phyloP scores from a whole-genome alignment of 2,888 invertebrate genomes.

The Lasioglossum zephyrum region DNA sequence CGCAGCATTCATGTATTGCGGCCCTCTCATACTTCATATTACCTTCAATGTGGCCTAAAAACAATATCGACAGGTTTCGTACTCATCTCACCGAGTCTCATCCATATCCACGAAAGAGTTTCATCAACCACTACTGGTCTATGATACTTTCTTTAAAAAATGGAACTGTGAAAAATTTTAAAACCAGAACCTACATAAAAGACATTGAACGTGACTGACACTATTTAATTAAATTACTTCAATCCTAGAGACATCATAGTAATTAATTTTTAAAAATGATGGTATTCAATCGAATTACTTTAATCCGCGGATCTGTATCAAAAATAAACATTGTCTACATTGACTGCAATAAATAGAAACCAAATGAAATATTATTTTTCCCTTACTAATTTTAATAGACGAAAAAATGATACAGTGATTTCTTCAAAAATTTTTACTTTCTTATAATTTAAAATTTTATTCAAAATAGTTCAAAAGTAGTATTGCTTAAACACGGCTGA shows the following conservation, averaged over 20 bases:
- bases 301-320: no score
- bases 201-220: neutral
- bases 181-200: neutral
- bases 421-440: no score
- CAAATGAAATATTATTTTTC: no score
- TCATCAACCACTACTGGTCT: neutral
- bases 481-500: neutral
- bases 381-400: no score
- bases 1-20: neutral
- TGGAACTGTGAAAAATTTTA: neutral
- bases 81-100: neutral
- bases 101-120: neutral
- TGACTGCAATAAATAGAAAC: no score
- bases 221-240: no score
- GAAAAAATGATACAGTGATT: no score
- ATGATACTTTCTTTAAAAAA: neutral
- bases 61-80: conserved; percentile 10
- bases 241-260: no score
- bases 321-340: no score
- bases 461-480: neutral
- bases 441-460: no score
- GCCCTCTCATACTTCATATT: neutral
- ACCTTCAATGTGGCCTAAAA: conserved; percentile 4
- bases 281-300: no score
- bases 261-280: no score